A percentile compares a stretch with the other conserved stretches of the same genome.
These are phyloP conservation scores for Cosmorhoe ocellata DNA, from an alignment of 2,888 invertebrate species.

Conservation along the genomic window DNA sequence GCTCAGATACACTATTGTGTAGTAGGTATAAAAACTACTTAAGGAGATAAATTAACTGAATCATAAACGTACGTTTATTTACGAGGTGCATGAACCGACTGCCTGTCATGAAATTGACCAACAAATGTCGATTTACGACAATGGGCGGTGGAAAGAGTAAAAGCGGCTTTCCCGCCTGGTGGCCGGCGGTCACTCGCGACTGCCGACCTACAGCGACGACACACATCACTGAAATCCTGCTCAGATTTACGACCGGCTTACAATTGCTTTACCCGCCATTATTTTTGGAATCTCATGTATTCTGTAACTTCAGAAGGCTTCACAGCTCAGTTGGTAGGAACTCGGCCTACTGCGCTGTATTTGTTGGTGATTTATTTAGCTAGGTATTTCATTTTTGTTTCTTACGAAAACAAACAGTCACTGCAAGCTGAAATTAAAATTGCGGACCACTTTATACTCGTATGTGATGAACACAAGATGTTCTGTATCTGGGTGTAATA, in stretches of 20 bases:
- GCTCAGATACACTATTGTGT: no score
- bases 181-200: slow-evolving; percentile 45
- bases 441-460: no score
- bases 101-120: slow-evolving; percentile 30
- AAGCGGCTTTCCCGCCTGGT: slow-evolving; percentile 70
- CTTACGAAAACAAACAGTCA: no score
- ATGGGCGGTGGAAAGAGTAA: slow-evolving; percentile 48
- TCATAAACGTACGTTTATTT: slow-evolving; percentile 13
- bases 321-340: no score
- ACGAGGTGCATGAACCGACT: slow-evolving; percentile 23
- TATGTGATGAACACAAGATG: no score
- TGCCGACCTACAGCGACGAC: slow-evolving; percentile 72
- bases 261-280: slow-evolving; percentile 37
- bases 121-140: slow-evolving; percentile 35
- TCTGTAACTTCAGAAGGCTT: no score
- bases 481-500: no score
- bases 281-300: slow-evolving; percentile 14
- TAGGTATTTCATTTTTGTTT: no score
- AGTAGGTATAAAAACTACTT: no score
- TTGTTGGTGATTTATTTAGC: no score
- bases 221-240: slow-evolving; percentile 74
- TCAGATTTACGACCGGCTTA: slow-evolving; percentile 42
- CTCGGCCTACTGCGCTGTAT: no score
- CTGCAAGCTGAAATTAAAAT: no score
- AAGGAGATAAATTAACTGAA: slow-evolving; percentile 2